Percentiles rank a stretch among this genome's conserved stretches.
These are phyloP conservation scores for Gonatopus flavifemur DNA, from an alignment of 1,140 invertebrate species.

Conservation along the genomic window DNA sequence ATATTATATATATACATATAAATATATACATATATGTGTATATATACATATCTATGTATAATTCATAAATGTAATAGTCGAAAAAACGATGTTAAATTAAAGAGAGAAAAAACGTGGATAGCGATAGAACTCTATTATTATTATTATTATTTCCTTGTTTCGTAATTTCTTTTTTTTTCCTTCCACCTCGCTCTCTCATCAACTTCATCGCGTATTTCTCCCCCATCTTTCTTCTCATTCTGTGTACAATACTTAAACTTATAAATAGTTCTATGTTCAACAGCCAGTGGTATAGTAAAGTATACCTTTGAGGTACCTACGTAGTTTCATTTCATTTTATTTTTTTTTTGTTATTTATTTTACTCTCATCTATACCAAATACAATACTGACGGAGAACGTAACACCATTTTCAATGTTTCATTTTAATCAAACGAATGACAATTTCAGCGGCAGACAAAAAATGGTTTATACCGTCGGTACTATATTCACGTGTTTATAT, in stretches of 20 bases:
- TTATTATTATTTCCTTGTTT: no score
- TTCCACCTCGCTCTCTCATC: no score
- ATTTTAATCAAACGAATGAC: no score
- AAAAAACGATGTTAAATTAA: conserved; percentile 55
- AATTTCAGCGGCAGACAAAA: conserved; percentile 2
- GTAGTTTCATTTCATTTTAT: conserved; percentile 56
- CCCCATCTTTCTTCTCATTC: conserved; percentile 28
- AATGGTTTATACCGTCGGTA: conserved; percentile 16
- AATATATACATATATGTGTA: no score
- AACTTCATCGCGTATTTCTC: no score
- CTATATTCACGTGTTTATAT: conserved; percentile 4
- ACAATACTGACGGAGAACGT: conserved; percentile 45
- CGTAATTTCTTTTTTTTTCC: no score
- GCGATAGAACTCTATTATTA: conserved; percentile 54
- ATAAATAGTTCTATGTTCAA: conserved; percentile 58
- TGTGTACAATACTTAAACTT: conserved; percentile 57
- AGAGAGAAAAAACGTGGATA: conserved; percentile 42
- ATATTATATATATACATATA: no score
- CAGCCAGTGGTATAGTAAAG: conserved; percentile 59
- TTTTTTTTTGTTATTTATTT: no score
- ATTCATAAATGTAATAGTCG: conserved; percentile 53
- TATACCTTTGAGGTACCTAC: conserved; percentile 60
- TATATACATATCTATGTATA: no score
- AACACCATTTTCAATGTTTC: no score
- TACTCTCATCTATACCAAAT: conserved; percentile 51